Evolutionary conservation across 2,888 invertebrate species (phyloP).

Genomic region (Lapara coniferarum): DNA sequence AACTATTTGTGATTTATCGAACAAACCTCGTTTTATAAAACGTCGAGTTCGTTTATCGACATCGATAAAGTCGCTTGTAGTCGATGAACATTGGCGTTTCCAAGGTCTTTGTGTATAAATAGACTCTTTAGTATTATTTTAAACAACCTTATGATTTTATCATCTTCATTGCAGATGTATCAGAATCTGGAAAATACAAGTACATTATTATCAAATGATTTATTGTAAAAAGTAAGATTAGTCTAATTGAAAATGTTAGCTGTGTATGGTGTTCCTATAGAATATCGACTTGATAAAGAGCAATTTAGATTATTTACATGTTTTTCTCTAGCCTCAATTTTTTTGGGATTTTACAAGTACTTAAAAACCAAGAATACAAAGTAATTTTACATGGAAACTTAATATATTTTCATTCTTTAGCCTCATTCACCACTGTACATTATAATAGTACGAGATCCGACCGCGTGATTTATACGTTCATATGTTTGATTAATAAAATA

Average conservation of each 20-base stretch:
- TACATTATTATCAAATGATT: not conserved
- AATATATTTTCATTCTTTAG: not conserved
- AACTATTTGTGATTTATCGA: constrained; percentile 23
- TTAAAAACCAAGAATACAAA: not conserved
- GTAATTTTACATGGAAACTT: not conserved
- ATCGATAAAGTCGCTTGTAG: constrained; percentile 12
- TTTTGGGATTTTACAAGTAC: not conserved
- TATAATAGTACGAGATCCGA: no score
- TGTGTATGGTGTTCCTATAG: constrained; percentile 10
- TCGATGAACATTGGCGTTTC: constrained; percentile 13
- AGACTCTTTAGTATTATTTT: constrained; percentile 42
- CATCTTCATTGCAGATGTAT: constrained; percentile 38
- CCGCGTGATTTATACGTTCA: no score
- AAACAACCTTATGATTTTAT: constrained; percentile 46
- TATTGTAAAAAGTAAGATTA: not conserved
- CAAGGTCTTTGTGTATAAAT: constrained; percentile 36
- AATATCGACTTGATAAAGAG: constrained; percentile 8
- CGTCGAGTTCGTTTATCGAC: constrained; percentile 6
- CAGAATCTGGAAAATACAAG: constrained; percentile 38
- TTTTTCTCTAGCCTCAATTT: not conserved
- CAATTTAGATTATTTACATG: not conserved
- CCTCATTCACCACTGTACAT: not conserved
- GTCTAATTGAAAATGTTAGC: constrained; percentile 1
- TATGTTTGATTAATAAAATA: no score
- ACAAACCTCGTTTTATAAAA: constrained; percentile 20